Evolutionary conservation across 2,113 vertebrate species (phyloP).

Genomic region (Cyprinodon variegatus): DNA sequence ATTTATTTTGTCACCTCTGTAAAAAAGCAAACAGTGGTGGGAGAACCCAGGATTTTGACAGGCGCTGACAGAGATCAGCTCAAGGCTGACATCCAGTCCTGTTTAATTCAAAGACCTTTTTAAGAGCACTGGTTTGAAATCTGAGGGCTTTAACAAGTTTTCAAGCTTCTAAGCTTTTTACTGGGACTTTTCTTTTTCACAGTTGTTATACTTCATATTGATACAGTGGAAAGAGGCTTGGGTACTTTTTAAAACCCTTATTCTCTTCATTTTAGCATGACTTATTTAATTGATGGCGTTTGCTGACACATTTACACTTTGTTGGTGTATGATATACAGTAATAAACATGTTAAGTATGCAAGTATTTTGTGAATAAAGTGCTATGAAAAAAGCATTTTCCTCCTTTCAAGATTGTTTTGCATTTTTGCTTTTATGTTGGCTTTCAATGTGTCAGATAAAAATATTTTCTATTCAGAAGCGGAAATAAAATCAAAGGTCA

Average conservation of each 20-base stretch:
- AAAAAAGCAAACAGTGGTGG: conserved; percentile 27
- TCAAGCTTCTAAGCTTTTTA: conserved; percentile 23
- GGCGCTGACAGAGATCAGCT: conserved; percentile 39
- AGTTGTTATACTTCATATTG: neutral
- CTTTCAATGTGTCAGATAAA: too few relatives aligned
- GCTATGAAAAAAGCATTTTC: too few relatives aligned
- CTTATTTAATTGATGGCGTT: neutral
- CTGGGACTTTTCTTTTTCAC: conserved; percentile 35
- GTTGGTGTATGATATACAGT: neutral
- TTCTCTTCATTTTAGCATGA: conserved; percentile 18
- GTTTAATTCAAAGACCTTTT: conserved; percentile 61
- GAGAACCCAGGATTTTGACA: conserved; percentile 15
- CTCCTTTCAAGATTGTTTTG: too few relatives aligned
- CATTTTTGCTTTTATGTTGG: too few relatives aligned
- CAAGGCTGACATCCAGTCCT: conserved; percentile 32
- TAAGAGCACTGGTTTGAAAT: conserved; percentile 31
- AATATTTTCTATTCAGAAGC: too few relatives aligned
- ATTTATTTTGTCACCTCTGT: conserved; percentile 17
- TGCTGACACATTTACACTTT: neutral
- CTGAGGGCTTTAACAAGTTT: conserved; percentile 42
- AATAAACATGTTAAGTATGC: neutral
- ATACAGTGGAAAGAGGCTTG: conserved; percentile 5
- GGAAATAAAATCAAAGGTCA: too few relatives aligned
- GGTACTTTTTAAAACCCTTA: conserved; percentile 22
- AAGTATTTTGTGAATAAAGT: too few relatives aligned